Evolutionary conservation across 2,888 invertebrate species (phyloP), one percentile per base, ranked within the genome.

Genomic region (Lithophane semibrunnea): DNA sequence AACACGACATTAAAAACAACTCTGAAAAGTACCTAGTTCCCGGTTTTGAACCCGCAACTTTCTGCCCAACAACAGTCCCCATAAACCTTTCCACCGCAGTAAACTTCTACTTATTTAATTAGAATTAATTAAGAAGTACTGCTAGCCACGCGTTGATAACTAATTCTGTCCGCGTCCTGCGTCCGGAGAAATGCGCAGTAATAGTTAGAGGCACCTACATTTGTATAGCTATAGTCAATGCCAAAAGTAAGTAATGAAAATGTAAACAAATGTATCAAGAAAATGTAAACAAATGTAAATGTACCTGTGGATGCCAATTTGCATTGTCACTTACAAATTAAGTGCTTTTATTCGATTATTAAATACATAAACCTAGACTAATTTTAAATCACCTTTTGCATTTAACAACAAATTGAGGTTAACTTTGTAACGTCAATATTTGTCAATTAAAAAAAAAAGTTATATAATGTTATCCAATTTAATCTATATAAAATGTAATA

Each of bases 31-130:
- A 42, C 73, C 29, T 12, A 52, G 37, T 73, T 47, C 21, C 54
- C 2, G 42, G 66, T 61, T 78, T 56, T 21, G 47, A 79, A 67
- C 67, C 42, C 56, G 2, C 29, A 82, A 66, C 58, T 82, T 52
- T 60, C 49, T 42, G 54, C 2, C 16, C n/a, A 61, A 47, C 24
- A 49, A 44, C 60, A 54, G 42, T 56, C 13, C 65, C 66, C n/a
- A 82, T 69, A 54, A 80, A 65, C 79, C 64, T 58, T 71, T 21
- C 47, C 3, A 61, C 58, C 47, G 42, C 63, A 54, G 58, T 37
- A 78, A 82, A 80, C 70, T 84, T 79, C 18, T 60, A 42, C 71
- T 75, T 61, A 72, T 81, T 83, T 85, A 82, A 83, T 83, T 85
- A 77, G 68, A 85, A 84, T 75, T 72, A 71, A 85, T 85, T 85